These are phyloP conservation scores for Agapetus fuscipes DNA, from an alignment of 2,888 invertebrate genomes.

Conservation along the genomic window DNA sequence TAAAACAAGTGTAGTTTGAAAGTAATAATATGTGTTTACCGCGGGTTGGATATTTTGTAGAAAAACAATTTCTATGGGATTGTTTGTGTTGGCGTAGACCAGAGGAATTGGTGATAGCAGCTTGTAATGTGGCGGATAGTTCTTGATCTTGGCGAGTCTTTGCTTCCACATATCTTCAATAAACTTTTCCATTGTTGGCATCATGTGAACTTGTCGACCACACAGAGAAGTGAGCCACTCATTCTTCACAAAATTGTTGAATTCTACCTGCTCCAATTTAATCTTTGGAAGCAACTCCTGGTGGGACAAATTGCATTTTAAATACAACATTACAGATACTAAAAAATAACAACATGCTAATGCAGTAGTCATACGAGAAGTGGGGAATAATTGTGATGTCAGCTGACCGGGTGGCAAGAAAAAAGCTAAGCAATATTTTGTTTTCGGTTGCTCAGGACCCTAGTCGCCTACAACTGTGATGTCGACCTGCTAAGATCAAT, in stretches of 20 bases:
- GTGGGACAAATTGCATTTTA: too few species aligned
- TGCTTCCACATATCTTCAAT: not conserved
- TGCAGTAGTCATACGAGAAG: too few species aligned
- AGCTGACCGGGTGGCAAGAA: too few species aligned
- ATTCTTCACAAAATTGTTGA: not conserved
- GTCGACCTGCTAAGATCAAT: too few species aligned
- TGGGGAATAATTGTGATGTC: too few species aligned
- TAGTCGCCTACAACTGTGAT: too few species aligned
- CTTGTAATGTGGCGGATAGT: conserved; percentile 18
- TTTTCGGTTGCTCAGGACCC: too few species aligned
- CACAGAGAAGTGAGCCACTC: not conserved
- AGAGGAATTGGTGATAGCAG: conserved; percentile 13
- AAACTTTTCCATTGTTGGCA: not conserved
- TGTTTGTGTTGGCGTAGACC: conserved; percentile 10
- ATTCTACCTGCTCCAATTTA: not conserved
- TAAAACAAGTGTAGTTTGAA: too few species aligned
- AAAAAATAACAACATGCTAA: too few species aligned
- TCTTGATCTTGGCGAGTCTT: conserved; percentile 1
- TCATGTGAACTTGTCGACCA: not conserved
- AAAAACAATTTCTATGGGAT: conserved; percentile 2
- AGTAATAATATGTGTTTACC: not conserved
- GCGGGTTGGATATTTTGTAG: not conserved
- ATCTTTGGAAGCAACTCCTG: too few species aligned
- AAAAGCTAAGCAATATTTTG: too few species aligned
- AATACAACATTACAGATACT: too few species aligned